Base-by-base conservation (phyloP, 2,797 vertebrate species). In the Semotilus atromaculatus region DNA sequence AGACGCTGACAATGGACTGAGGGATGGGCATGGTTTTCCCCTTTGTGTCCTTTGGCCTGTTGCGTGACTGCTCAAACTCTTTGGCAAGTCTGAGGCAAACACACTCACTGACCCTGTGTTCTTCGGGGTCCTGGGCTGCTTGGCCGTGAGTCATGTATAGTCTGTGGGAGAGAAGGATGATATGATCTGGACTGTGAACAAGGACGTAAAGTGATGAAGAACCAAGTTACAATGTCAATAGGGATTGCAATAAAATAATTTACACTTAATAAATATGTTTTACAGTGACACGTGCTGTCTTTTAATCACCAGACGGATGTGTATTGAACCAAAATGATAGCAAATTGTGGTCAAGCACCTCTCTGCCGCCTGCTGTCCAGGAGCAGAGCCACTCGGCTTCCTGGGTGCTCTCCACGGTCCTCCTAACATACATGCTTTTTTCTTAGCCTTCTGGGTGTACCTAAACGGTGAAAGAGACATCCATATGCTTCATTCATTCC, bases 311-410 rank as follows among this genome's bases (percentile, higher is more conserved):
- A n/a, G n/a, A n/a, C n/a, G n/a, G 11, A 43, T 43, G 13, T 13
- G 43, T 43, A 43, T 13, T 43, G 11, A 43, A 43, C 43, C 43
- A 43, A 43, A 13, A 43, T 43, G 43, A 43, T 43, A 43, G 43
- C 43, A 43, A 43, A 43, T 43, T 43, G 43, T 43, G 11, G 11
- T 43, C 43, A 43, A 43, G 11, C 43, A 43, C 43, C 84, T 81
- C 21, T 81, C 79, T 11, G 84, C 60, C 68, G 62, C 84, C 76
- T 86, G 79, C 8, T 81, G 79, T 16, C 60, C 78, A 18, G 60
- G 78, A 40, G 84, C 71, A 55, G 84, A 81, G 71, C 84, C 79
- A 75, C 71, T 86, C 36, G 78, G 78, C 18, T 86, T 86, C 16
- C 36, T 14, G 4, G 84, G 75, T 67, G 71, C 79, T 81, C 84